Base-by-base conservation (phyloP, 2,113 vertebrate species). In the Saccopteryx leptura region DNA sequence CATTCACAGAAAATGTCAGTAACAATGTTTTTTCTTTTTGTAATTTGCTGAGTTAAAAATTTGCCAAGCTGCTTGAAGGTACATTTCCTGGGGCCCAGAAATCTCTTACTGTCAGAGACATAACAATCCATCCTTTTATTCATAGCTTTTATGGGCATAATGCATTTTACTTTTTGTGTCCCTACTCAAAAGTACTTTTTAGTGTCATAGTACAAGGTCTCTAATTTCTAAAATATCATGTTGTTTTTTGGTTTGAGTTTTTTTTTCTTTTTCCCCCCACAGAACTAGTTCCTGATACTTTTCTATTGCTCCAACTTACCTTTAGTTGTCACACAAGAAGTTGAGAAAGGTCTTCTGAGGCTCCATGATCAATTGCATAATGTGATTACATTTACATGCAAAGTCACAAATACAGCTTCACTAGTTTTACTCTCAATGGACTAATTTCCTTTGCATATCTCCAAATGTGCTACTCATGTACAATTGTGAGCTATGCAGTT, bases 21-120 rank as follows among this genome's bases (percentile, higher is more conserved):
- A 78, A 80, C 96, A 9, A 94, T 74, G 9, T 91, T 93, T 76
- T 93, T 84, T 74, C 7, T 91, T 93, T 76, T 93, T 84, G 23
- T 96, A 76, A 95, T 74, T 81, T 91, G 54, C 46, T 79, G 82
- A 97, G 39, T 96, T 97, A 95, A 46, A 97, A 92, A 97, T 94
- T 88, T 91, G 82, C 58, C 11, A 76, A 12, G 14, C 66, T 84
- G 65, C 93, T 58, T 90, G 24, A 50, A 96, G 79, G 31, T 95
- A 79, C 72, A 81, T 87, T 95, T 97, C 85, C 72, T 88, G 89
- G 92, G 65, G 31, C 82, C 24, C 13, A 71, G 75, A 65, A 54
- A 54, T 60, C 79, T 78, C 88, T 94, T 63, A 63, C 10, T 80
- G 39, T 79, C 60, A 93, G 54, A 74, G 69, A 48, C 61, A 39